A percentile compares a stretch with the other conserved stretches of the same genome.
These are phyloP conservation scores for Drosophila repletoides DNA, from an alignment of 1,140 invertebrate genomes.

Conservation along the genomic window DNA sequence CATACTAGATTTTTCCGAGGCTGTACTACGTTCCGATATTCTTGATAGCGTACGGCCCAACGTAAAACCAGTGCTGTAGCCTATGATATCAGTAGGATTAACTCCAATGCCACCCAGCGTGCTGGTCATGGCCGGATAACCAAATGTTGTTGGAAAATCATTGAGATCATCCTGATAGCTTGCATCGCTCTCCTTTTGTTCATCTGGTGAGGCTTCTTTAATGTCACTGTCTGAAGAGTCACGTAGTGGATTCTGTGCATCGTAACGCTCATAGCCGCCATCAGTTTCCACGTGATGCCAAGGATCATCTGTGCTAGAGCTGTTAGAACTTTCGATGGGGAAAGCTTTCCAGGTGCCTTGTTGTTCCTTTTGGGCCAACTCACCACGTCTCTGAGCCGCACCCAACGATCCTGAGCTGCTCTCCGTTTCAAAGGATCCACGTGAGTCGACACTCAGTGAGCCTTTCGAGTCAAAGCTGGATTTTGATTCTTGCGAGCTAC, in stretches of 20 bases:
- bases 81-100: conserved; percentile 87
- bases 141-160: conserved; percentile 88
- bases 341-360: conserved; percentile 91
- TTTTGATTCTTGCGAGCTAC: conserved; percentile 83
- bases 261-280: conserved; percentile 84
- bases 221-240: conserved; percentile 81
- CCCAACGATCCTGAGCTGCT: conserved; percentile 89
- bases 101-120: conserved; percentile 83
- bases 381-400: conserved; percentile 86
- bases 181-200: conserved; percentile 83
- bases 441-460: conserved; percentile 86
- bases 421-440: conserved; percentile 87
- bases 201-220: conserved; percentile 75
- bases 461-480: conserved; percentile 85
- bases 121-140: conserved; percentile 85
- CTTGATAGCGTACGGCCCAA: conserved; percentile 89
- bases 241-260: conserved; percentile 82
- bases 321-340: conserved; percentile 90
- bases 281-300: conserved; percentile 90
- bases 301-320: conserved; percentile 91
- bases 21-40: conserved; percentile 93
- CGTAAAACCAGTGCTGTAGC: conserved; percentile 88
- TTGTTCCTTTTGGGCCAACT: conserved; percentile 84
- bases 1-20: conserved; percentile 90
- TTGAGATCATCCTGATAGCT: conserved; percentile 89